Base-by-base conservation (phyloP, 2,888 invertebrate genomes). In the Clostera curtula region DNA sequence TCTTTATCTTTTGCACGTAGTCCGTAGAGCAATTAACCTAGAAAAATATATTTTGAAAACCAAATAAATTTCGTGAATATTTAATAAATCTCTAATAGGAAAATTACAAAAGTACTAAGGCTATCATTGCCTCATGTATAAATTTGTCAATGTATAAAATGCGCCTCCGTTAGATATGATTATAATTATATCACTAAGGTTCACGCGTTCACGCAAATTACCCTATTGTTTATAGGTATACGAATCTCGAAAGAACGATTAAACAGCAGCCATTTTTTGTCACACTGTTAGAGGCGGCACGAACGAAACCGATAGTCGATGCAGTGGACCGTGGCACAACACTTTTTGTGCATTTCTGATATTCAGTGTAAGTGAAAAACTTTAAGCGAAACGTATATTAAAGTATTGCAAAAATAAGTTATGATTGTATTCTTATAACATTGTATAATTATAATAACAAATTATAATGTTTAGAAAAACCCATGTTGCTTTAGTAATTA, bases 301-400 rank as follows among this genome's bases (percentile, higher is more conserved):
- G 49, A 57, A 60, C 57, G 68, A 72, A 73, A 74, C 67, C 70
- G 68, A 74, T 68, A 72, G 72, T 70, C 49, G 53, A 67, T 52
- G 50, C 71, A 40, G 36, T 55, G 56, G 44, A 70, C 44, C 73
- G 65, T 66, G 46, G 54, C 56, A 38, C 49, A 52, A 29, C 52
- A 55, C 55, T 70, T 70, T 72, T 70, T 66, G 48, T 47, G 6
- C 10, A 21, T 22, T 43, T 31, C 13, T 22, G n/a, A 28, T 29
- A 36, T 31, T 35, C 27, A 21, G 31, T 23, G 26, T 22, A 34
- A 29, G 36, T 33, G 30, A 41, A 13, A 22, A 32, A 31, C 37
- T 24, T n/a, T 31, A 27, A 31, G 36, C 36, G 30, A 20, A 7
- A 19, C 13, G 22, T n/a, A n/a, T n/a, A n/a, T n/a, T n/a, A n/a